phyloP scores from a whole-genome alignment of 2,888 invertebrate genomes.

The Ethmia dodecea region DNA sequence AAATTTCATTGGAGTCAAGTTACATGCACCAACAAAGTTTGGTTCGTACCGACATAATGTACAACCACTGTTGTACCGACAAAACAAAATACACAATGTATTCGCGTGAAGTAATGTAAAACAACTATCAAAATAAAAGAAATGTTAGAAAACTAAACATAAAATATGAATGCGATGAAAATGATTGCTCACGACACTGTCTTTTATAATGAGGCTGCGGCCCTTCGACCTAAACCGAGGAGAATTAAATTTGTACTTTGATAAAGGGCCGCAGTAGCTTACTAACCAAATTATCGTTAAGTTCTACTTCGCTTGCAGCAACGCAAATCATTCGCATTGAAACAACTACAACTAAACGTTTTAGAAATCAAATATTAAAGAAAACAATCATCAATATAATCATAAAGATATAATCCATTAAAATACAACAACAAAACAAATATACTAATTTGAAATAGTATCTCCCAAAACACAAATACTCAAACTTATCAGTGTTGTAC shows the following conservation, averaged over 20 bases:
- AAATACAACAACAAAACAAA: conserved; percentile 74
- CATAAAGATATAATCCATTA: conserved; percentile 69
- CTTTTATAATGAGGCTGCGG: conserved; percentile 46
- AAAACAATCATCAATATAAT: conserved; percentile 59
- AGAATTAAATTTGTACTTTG: conserved; percentile 69
- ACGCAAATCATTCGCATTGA: conserved; percentile 18
- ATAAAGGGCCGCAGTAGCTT: conserved; percentile 43
- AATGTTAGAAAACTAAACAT: conserved; percentile 27
- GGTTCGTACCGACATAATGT: neutral
- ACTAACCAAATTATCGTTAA: conserved; percentile 11
- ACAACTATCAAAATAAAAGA: conserved; percentile 17
- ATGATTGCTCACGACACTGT: conserved; percentile 34
- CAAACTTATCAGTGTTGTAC: conserved; percentile 34
- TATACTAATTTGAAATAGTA: conserved; percentile 47
- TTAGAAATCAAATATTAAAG: conserved; percentile 45
- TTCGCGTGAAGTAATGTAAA: conserved; percentile 11
- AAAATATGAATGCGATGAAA: conserved; percentile 39
- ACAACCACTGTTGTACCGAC: conserved; percentile 29
- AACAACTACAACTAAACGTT: conserved; percentile 34
- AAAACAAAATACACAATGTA: conserved; percentile 44
- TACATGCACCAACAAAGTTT: neutral
- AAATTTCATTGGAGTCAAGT: conserved; percentile 52
- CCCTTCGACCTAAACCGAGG: conserved; percentile 60
- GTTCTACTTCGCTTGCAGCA: too few species aligned
- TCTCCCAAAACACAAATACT: conserved; percentile 68